Percentiles rank a stretch among this genome's conserved stretches.
phyloP scores from a whole-genome alignment of 2,113 vertebrate genomes.

The Microcebus jonahi region DNA sequence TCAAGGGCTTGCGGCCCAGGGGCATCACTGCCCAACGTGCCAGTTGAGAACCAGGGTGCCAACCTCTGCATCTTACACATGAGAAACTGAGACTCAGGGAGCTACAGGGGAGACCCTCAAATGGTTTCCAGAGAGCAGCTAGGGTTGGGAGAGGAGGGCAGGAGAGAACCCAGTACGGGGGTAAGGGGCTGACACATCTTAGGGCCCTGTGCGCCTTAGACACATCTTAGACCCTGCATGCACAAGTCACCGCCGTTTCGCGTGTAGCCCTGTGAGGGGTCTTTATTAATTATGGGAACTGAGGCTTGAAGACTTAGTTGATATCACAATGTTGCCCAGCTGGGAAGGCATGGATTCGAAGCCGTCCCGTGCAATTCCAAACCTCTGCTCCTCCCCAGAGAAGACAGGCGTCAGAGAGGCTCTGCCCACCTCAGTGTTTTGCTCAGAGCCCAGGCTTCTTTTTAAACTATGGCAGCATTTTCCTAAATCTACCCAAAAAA shows the following conservation, averaged over 20 bases:
- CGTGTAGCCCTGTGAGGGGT: not conserved
- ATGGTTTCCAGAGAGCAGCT: not conserved
- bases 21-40: not conserved
- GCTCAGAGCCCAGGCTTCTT: not conserved
- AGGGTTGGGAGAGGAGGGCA: accelerated
- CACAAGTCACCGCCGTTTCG: too few relatives aligned
- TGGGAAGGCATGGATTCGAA: not conserved
- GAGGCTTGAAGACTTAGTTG: not conserved
- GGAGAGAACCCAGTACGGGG: not conserved
- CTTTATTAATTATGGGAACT: not conserved
- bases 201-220: too few relatives aligned
- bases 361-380: too few relatives aligned
- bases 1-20: not conserved
- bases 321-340: not conserved
- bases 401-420: too few relatives aligned
- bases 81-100: not conserved
- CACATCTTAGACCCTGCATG: too few relatives aligned
- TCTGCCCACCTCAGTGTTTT: not conserved
- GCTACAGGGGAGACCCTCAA: not conserved
- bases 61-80: not conserved
- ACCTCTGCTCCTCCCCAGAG: not conserved
- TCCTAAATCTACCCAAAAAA: not conserved
- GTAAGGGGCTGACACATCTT: too few relatives aligned
- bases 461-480: not conserved
- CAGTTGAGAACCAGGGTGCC: too few relatives aligned